phyloP scores from a whole-genome alignment of 2,888 invertebrate species.

The Drosophila aldrichi region DNA sequence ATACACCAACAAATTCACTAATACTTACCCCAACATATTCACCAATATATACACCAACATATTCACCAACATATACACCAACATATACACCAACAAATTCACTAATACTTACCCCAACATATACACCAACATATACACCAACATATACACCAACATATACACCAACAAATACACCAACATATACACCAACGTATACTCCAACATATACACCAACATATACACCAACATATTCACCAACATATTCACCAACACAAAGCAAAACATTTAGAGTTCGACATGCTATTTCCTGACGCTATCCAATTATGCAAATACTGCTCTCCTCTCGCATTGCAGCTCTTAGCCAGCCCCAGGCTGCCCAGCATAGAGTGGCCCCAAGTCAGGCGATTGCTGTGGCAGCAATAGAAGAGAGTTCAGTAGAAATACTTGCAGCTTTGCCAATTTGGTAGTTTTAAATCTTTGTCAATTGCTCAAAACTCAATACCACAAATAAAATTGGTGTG shows the following conservation, averaged over 20 bases:
- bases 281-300: neutral
- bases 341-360: neutral
- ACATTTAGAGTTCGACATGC: neutral
- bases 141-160: neutral
- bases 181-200: no score
- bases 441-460: neutral
- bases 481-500: constrained; percentile 5
- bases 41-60: neutral
- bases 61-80: neutral
- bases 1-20: neutral
- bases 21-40: neutral
- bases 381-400: neutral
- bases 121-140: neutral
- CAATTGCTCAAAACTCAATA: neutral
- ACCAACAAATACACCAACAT: neutral
- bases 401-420: neutral
- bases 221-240: no score
- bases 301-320: neutral
- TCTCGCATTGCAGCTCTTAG: neutral
- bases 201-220: neutral
- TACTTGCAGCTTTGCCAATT: neutral
- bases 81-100: neutral
- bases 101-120: neutral
- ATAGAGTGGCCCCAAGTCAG: neutral
- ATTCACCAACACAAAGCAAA: neutral